Evolutionary conservation across 2,113 vertebrate species (phyloP).

Genomic region (Ophiodon elongatus): DNA sequence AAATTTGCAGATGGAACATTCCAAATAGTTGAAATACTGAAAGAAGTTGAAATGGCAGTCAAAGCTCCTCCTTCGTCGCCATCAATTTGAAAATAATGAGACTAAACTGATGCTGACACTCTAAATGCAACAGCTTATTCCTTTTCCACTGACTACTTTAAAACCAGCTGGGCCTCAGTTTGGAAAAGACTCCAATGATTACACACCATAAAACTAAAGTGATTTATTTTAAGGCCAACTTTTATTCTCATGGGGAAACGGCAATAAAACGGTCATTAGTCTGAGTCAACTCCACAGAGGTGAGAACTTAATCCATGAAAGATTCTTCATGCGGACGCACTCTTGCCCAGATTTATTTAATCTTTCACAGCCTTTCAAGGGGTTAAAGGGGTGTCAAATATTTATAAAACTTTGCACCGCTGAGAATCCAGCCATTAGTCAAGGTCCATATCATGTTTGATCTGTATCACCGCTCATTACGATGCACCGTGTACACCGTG

Average conservation of each 20-base stretch:
- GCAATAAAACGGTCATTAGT: slow-evolving; percentile 37
- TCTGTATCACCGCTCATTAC: slow-evolving; percentile 33
- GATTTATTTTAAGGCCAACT: slow-evolving; percentile 42
- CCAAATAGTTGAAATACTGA: background rate
- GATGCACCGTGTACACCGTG: background rate
- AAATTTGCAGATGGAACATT: background rate
- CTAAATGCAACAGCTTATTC: background rate
- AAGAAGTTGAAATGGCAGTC: background rate
- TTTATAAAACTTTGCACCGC: slow-evolving; percentile 40
- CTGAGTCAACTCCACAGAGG: background rate
- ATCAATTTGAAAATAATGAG: background rate
- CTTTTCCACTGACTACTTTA: background rate
- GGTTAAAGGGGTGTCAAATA: slow-evolving; percentile 45
- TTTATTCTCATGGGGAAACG: background rate
- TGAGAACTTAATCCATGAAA: slow-evolving; percentile 47
- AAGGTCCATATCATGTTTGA: slow-evolving; percentile 33
- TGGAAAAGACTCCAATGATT: slow-evolving; percentile 15
- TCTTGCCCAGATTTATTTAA: slow-evolving; percentile 30
- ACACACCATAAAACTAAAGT: slow-evolving; percentile 34
- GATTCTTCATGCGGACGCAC: slow-evolving; percentile 15
- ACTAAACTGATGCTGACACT: background rate
- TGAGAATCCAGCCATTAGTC: slow-evolving; percentile 43
- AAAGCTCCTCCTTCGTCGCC: background rate
- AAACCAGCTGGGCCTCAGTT: background rate
- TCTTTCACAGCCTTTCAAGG: slow-evolving; percentile 16